Conservation (phyloP, 2,888 invertebrate genomes). For the Drosophila robusta region DNA sequence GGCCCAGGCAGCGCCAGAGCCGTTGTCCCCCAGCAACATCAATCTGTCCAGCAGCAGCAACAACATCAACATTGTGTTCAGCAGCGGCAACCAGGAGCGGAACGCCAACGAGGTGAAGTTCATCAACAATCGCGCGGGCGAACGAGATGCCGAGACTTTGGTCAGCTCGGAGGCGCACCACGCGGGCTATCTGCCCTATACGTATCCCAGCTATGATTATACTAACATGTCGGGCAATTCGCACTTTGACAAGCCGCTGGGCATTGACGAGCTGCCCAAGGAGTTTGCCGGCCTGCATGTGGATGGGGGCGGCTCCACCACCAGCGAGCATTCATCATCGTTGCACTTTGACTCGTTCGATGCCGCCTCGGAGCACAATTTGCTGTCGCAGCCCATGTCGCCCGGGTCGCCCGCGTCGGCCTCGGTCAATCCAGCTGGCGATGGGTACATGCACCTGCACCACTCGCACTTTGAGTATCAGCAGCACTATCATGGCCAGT, state of each 20-base stretch:
- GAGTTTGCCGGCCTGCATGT: slow-evolving; percentile 55
- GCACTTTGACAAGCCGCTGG: slow-evolving; percentile 82
- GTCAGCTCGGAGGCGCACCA: slow-evolving; percentile 83
- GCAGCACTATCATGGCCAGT: slow-evolving; percentile 39
- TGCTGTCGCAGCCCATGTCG: slow-evolving; percentile 80
- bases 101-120: slow-evolving; percentile 85
- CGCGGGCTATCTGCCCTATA: slow-evolving; percentile 81
- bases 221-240: slow-evolving; percentile 85
- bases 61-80: slow-evolving; percentile 84
- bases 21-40: slow-evolving; percentile 79
- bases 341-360: slow-evolving; percentile 83
- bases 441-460: slow-evolving; percentile 72
- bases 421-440: slow-evolving; percentile 78
- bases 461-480: slow-evolving; percentile 58
- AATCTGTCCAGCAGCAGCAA: slow-evolving; percentile 84
- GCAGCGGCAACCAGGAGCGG: slow-evolving; percentile 78
- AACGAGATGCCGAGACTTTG: slow-evolving; percentile 54
- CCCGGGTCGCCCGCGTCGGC: slow-evolving; percentile 79
- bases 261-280: slow-evolving; percentile 82
- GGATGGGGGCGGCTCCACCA: slow-evolving; percentile 67
- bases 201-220: slow-evolving; percentile 84
- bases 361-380: slow-evolving; percentile 82
- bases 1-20: slow-evolving; percentile 25
- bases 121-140: slow-evolving; percentile 78
- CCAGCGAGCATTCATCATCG: slow-evolving; percentile 80